Evolutionary conservation across 1,140 invertebrate genomes (phyloP).

Genomic region (Bombus consobrinus): DNA sequence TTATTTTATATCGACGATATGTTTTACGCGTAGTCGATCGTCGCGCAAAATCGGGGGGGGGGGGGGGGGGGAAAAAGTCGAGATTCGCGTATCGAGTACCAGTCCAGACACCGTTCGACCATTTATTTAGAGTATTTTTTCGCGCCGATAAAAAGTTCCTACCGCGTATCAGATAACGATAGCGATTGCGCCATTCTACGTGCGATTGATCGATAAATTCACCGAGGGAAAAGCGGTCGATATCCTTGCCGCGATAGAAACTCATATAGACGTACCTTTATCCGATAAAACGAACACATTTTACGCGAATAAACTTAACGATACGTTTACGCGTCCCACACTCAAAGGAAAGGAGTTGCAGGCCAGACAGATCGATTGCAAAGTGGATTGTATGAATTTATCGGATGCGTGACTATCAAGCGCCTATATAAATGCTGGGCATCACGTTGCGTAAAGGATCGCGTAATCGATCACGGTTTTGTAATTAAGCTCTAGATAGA

Average conservation of each 20-base stretch:
- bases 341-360: too few relatives aligned
- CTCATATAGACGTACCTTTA: background rate
- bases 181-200: background rate
- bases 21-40: background rate
- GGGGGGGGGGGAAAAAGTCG: too few relatives aligned
- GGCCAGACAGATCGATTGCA: too few relatives aligned
- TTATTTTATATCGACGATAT: background rate
- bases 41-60: too few relatives aligned
- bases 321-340: background rate
- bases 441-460: background rate
- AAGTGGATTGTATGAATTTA: background rate
- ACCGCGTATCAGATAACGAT: background rate
- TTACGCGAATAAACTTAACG: background rate
- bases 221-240: background rate
- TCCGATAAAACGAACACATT: conserved; percentile 1
- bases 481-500: background rate
- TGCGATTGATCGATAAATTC: background rate
- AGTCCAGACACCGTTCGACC: too few relatives aligned
- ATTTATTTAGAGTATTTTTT: background rate
- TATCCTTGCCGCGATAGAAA: background rate
- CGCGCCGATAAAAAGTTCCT: background rate
- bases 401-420: too few relatives aligned
- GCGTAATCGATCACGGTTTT: background rate
- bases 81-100: background rate
- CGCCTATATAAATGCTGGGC: too few relatives aligned